Conservation (phyloP, 1,140 invertebrate species). For the Pentalonia nigronervosa region DNA sequence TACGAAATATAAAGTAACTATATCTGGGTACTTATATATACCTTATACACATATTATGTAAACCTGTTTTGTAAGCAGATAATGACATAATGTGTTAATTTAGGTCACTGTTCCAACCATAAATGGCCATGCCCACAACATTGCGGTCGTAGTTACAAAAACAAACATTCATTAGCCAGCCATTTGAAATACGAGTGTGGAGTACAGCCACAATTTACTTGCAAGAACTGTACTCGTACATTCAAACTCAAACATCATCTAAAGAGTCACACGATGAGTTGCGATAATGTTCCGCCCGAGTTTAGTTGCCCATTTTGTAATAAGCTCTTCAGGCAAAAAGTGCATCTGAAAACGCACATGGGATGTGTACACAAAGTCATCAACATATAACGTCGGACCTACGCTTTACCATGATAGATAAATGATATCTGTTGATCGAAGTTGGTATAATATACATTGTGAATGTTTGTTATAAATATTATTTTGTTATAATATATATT, state of each 20-base stretch:
- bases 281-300: constrained; percentile 27
- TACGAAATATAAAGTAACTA: too few species aligned
- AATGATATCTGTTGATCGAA: not conserved
- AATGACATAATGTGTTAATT: not conserved
- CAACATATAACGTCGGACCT: not conserved
- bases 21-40: too few species aligned
- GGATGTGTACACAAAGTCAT: constrained; percentile 60
- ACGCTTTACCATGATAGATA: too few species aligned
- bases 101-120: not conserved
- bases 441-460: not conserved
- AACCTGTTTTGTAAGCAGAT: not conserved
- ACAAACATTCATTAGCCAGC: constrained; percentile 63
- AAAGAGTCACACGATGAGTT: constrained; percentile 55
- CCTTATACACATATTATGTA: not conserved
- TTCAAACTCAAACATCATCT: constrained; percentile 55
- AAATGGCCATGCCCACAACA: constrained; percentile 52
- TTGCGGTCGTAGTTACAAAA: constrained; percentile 64
- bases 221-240: constrained; percentile 56
- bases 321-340: constrained; percentile 66
- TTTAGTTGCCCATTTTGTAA: constrained; percentile 73
- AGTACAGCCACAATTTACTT: constrained; percentile 62
- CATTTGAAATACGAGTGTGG: constrained; percentile 64
- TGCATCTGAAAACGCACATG: constrained; percentile 61
- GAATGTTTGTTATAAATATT: not conserved
- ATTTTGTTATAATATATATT: not conserved